These are phyloP conservation scores for Caenorhabditis doughertyi DNA, from an alignment of 2,888 invertebrate genomes.

Conservation along the genomic window DNA sequence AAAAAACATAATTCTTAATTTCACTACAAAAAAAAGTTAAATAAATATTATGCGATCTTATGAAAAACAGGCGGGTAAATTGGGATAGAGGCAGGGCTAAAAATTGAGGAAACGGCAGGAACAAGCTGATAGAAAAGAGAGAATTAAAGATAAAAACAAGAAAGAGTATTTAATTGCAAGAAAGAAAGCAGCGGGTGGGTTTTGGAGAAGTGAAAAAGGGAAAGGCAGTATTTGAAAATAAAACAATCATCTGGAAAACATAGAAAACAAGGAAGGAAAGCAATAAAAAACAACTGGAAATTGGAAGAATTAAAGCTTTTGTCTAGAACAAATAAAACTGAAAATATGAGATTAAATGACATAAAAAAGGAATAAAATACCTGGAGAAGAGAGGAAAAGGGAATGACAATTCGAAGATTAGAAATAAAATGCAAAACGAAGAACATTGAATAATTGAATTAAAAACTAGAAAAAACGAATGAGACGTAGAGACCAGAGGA, in stretches of 20 bases:
- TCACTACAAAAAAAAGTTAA: background rate
- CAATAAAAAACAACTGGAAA: slow-evolving; percentile 32
- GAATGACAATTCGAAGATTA: slow-evolving; percentile 31
- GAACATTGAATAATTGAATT: background rate
- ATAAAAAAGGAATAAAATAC: slow-evolving; percentile 10
- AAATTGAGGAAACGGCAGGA: slow-evolving; percentile 29
- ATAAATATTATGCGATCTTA: slow-evolving; percentile 46
- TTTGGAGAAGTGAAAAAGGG: slow-evolving; percentile 21
- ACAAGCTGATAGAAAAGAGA: slow-evolving; percentile 15
- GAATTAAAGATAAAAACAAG: slow-evolving; percentile 5
- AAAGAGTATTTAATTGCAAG: background rate
- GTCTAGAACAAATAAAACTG: slow-evolving; percentile 4
- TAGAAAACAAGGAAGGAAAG: slow-evolving; percentile 45
- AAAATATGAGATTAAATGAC: background rate
- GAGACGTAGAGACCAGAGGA: slow-evolving; percentile 48
- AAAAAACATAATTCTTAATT: background rate
- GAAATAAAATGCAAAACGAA: slow-evolving; percentile 12
- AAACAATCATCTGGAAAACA: slow-evolving; percentile 23
- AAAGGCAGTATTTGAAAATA: slow-evolving; percentile 10
- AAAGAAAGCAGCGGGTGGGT: slow-evolving; percentile 49
- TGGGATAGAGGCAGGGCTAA: background rate
- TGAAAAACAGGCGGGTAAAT: slow-evolving; percentile 38
- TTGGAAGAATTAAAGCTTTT: slow-evolving; percentile 28
- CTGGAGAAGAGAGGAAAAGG: background rate
- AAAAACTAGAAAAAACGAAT: background rate